Conservation (phyloP, 2,888 invertebrate species). For the Drosophila ezoana region DNA sequence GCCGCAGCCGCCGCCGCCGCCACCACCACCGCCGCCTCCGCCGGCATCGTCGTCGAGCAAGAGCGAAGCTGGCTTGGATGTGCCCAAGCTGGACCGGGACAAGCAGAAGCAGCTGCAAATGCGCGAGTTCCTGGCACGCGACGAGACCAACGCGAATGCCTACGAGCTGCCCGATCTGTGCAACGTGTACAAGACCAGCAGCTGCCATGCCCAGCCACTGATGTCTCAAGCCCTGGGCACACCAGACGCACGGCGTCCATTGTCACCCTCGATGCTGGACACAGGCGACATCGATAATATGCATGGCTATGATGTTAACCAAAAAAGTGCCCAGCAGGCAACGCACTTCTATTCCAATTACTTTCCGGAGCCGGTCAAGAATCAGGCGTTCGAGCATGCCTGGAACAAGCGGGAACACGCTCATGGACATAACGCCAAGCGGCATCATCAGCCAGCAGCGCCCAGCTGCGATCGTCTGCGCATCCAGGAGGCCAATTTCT, state of each 20-base stretch:
- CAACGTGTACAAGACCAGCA: constrained; percentile 46
- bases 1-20: neutral
- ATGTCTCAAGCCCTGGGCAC: neutral
- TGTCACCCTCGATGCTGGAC: neutral
- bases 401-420: constrained; percentile 14
- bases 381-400: neutral
- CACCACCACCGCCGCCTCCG: neutral
- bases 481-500: constrained; percentile 27
- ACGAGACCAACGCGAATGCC: constrained; percentile 56
- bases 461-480: constrained; percentile 10
- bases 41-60: constrained; percentile 8
- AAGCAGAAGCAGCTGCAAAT: constrained; percentile 48
- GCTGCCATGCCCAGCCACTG: constrained; percentile 13
- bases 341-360: constrained; percentile 6
- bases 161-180: constrained; percentile 54
- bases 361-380: neutral
- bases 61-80: constrained; percentile 15
- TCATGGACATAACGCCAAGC: neutral
- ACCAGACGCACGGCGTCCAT: neutral
- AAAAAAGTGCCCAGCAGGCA: neutral
- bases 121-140: constrained; percentile 56
- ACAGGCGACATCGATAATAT: neutral
- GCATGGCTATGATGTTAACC: neutral
- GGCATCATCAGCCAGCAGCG: neutral
- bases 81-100: constrained; percentile 27